phyloP scores from a whole-genome alignment of 2,113 vertebrate genomes.

The Aptenodytes patagonicus region DNA sequence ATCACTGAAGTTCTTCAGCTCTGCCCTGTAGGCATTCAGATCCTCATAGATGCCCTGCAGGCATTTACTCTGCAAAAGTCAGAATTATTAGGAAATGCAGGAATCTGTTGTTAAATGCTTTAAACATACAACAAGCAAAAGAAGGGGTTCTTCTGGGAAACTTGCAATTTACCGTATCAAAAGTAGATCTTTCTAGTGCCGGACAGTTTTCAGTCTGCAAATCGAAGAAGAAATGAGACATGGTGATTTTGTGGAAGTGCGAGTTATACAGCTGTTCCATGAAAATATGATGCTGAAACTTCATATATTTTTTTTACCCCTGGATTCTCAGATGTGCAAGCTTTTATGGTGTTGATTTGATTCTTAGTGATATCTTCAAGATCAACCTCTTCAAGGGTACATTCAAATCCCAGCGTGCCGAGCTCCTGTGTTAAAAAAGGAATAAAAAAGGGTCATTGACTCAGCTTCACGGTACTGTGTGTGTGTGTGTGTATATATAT shows the following conservation, averaged over 20 bases:
- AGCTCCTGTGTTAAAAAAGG: conserved; percentile 30
- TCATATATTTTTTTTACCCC: not conserved
- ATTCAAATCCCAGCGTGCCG: conserved; percentile 23
- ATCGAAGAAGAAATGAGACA: not conserved
- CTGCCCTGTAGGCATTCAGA: conserved; percentile 54
- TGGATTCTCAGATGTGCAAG: conserved; percentile 20
- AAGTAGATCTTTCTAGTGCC: conserved; percentile 29
- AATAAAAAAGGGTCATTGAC: not conserved
- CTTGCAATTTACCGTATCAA: conserved; percentile 68
- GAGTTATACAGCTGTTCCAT: not conserved
- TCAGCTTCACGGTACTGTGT: accelerated
- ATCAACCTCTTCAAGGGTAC: conserved; percentile 49
- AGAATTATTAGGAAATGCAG: not conserved
- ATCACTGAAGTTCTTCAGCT: conserved; percentile 44
- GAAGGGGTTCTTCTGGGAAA: not conserved
- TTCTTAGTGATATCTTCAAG: conserved; percentile 62
- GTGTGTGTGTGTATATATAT: too few species aligned
- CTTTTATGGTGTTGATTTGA: conserved; percentile 38
- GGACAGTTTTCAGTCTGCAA: conserved; percentile 74
- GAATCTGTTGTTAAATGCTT: not conserved
- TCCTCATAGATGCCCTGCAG: conserved; percentile 68
- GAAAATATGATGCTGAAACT: not conserved
- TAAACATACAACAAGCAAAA: accelerated
- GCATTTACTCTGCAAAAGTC: conserved; percentile 56
- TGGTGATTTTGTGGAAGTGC: not conserved